Base-by-base conservation (phyloP, 2,797 vertebrate genomes). In the Molossus molossus region DNA sequence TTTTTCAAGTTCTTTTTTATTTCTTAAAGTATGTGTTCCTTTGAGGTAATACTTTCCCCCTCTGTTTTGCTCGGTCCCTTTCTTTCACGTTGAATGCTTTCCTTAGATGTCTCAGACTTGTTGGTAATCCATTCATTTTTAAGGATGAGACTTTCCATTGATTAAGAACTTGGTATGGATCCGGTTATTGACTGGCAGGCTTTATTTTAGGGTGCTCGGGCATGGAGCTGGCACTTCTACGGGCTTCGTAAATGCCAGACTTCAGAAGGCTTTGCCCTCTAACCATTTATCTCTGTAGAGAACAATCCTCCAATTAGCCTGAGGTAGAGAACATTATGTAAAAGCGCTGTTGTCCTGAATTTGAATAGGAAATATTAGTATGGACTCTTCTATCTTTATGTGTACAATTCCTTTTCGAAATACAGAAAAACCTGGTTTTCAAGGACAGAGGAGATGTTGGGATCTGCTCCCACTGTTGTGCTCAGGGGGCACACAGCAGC, bases 341-440 rank as follows among this genome's bases (percentile, higher is more conserved):
- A 90, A 83, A 73, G 8, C n/a, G 64, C 40, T 90, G 45, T 29
- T n/a, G 15, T 69, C 13, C 58, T 92, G 67, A 88, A 79, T 79
- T 72, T 91, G 64, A 88, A 76, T 62, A 37, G n/a, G 64, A 77
- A 96, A 13, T 50, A 50, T 45, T 29, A 33, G 48, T 57, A 58
- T 58, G 69, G 72, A 64, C 27, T n/a, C 48, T 60, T 73, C 87
- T 57, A 9, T 86, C 33, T 90, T 85, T 81, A 33, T 33, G 73
- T n/a, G 33, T 55, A 13, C 62, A 87, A 65, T 86, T 97, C 29
- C n/a, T 96, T 91, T 94, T 50, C 76, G 57, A 89, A 95, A 87
- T 57, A 73, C 17, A 92, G 70, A 94, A 50, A 88, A 64, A 50
- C 3, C 65, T 90, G 76, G 10, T 87, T 96, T 93, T 87, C 60